A percentile compares a stretch with the other conserved stretches of the same genome.
Evolutionary conservation across 2,113 vertebrate species (phyloP).

Genomic region (Indri indri): DNA sequence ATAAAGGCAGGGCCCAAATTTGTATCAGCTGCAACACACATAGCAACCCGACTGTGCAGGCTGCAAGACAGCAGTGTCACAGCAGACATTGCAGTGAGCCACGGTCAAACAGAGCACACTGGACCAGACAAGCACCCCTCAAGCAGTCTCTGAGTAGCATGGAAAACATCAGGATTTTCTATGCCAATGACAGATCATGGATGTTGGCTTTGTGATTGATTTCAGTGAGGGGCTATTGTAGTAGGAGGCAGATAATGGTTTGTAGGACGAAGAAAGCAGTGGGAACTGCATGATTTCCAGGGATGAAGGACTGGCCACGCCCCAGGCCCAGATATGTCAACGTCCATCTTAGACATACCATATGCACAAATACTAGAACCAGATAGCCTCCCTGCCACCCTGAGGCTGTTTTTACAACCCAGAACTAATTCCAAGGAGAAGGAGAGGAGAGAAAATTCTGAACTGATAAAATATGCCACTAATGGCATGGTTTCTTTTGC

Average conservation of each 20-base stretch:
- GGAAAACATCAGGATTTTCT: not conserved
- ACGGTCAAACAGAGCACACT: not conserved
- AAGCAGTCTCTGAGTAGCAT: not conserved
- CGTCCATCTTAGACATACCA: not conserved
- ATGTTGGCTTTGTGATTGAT: not conserved
- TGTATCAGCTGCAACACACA: not conserved
- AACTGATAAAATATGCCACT: not conserved
- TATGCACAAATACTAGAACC: not conserved
- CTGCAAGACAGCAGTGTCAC: not conserved
- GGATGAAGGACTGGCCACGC: not conserved
- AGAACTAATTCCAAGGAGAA: not conserved
- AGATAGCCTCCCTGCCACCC: not conserved
- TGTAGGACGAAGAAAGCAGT: not conserved
- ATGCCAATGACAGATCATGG: not conserved
- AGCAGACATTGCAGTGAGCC: fast-evolving
- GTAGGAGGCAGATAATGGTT: not conserved
- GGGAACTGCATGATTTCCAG: not conserved
- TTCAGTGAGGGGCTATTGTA: not conserved
- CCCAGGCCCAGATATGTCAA: not conserved
- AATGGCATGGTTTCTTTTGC: not conserved
- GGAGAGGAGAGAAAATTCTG: not conserved
- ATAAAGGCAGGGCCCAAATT: not conserved
- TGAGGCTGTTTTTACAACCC: not conserved
- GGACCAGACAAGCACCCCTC: fast-evolving
- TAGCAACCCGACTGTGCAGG: not conserved